Percentiles rank a stretch among this genome's conserved stretches.
These are phyloP conservation scores for Rhogogaster chlorosoma DNA, from an alignment of 2,888 invertebrate genomes.

Conservation along the genomic window DNA sequence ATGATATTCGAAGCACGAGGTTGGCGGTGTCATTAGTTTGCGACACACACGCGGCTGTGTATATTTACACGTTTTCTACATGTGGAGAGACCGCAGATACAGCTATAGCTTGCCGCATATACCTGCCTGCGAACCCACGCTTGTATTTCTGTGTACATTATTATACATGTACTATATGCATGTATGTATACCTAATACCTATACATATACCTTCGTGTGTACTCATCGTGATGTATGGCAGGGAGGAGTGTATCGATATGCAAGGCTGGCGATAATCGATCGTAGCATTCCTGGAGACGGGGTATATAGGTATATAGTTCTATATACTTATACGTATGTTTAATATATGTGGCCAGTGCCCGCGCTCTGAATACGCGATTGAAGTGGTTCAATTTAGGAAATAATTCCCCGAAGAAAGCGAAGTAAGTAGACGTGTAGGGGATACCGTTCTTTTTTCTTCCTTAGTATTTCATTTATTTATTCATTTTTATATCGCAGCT, in stretches of 20 bases:
- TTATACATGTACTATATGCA: background rate
- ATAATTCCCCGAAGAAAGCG: background rate
- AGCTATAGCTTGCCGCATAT: background rate
- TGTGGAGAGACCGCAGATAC: conserved; percentile 37
- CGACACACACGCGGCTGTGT: conserved; percentile 48
- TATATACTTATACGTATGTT: background rate
- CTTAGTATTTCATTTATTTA: background rate
- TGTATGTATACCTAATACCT: background rate
- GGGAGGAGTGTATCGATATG: conserved; percentile 69
- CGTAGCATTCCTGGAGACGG: conserved; percentile 73
- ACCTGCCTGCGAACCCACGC: background rate
- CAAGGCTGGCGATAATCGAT: conserved; percentile 74
- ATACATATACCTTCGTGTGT: conserved; percentile 19
- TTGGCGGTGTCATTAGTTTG: conserved; percentile 64
- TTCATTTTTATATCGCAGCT: conserved; percentile 5
- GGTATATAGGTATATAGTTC: background rate
- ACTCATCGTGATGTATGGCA: conserved; percentile 32
- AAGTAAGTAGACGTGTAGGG: background rate
- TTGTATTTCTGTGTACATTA: conserved; percentile 17
- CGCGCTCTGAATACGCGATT: conserved; percentile 39
- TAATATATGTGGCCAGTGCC: background rate
- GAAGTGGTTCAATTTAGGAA: background rate
- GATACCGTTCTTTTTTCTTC: too few species aligned
- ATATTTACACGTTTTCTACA: conserved; percentile 35
- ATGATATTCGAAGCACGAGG: conserved; percentile 76